phyloP scores from a whole-genome alignment of 2,797 vertebrate genomes.

The Dendrocincla tyrannina region DNA sequence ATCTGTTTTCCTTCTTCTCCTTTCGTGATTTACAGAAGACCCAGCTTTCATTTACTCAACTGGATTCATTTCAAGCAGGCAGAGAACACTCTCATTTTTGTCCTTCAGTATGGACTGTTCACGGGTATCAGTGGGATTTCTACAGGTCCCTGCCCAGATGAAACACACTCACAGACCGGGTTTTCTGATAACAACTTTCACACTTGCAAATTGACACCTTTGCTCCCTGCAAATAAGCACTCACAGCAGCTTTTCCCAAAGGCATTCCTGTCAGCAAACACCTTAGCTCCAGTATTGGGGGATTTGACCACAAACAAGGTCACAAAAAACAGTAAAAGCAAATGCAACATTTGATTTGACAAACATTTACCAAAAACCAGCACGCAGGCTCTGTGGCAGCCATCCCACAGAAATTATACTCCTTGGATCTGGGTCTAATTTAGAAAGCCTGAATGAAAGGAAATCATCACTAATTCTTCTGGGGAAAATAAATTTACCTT shows the following conservation, averaged over 20 bases:
- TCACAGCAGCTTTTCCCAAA: neutral
- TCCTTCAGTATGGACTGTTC: neutral
- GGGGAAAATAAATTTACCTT: neutral
- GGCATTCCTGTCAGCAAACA: neutral
- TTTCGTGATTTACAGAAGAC: neutral
- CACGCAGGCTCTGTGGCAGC: neutral
- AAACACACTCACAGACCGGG: neutral
- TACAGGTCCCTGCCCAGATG: neutral
- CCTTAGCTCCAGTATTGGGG: neutral
- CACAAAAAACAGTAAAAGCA: neutral
- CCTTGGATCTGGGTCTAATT: neutral
- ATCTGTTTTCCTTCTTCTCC: neutral
- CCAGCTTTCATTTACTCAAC: neutral
- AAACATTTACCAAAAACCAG: constrained; percentile 12
- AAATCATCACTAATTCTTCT: neutral
- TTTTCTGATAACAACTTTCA: neutral
- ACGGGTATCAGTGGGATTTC: neutral
- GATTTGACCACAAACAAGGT: neutral
- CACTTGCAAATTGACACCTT: neutral
- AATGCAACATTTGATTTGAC: neutral
- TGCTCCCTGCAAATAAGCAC: neutral
- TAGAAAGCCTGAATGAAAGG: neutral
- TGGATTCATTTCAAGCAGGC: neutral
- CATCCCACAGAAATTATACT: neutral
- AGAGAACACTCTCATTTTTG: neutral